Percentiles rank a stretch among this genome's conserved stretches.
phyloP scores from a whole-genome alignment of 2,113 vertebrate genomes.

The Strix aluco region DNA sequence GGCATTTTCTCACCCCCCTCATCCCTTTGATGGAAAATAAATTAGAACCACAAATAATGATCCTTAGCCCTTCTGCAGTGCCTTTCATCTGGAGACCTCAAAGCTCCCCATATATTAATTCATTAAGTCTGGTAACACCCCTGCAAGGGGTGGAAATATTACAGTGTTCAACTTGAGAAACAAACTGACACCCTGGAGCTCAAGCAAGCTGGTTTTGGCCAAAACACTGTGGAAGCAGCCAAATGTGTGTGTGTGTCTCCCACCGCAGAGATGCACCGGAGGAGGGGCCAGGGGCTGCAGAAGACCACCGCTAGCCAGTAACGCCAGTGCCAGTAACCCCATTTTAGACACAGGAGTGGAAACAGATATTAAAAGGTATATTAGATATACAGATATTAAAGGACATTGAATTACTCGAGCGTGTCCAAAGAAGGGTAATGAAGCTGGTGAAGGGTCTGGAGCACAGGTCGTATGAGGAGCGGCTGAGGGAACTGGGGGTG shows the following conservation, averaged over 20 bases:
- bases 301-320: no score
- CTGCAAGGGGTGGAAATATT: not conserved
- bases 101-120: not conserved
- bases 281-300: not conserved
- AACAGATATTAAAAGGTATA: no score
- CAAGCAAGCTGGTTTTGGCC: not conserved
- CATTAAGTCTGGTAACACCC: not conserved
- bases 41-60: constrained; percentile 53
- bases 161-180: not conserved
- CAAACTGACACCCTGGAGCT: not conserved
- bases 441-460: no score
- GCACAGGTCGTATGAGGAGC: no score
- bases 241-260: not conserved
- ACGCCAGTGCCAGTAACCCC: not conserved
- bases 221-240: fast-evolving
- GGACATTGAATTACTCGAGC: no score
- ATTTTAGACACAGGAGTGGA: not conserved
- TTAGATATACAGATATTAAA: no score
- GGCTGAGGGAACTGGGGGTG: no score
- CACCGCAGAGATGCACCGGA: fast-evolving
- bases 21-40: constrained; percentile 57
- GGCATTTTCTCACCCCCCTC: constrained; percentile 46
- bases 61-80: not conserved
- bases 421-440: no score
- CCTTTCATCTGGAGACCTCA: constrained; percentile 45